Evolutionary conservation across 2,888 invertebrate species (phyloP).

Genomic region (Catonia carolina): DNA sequence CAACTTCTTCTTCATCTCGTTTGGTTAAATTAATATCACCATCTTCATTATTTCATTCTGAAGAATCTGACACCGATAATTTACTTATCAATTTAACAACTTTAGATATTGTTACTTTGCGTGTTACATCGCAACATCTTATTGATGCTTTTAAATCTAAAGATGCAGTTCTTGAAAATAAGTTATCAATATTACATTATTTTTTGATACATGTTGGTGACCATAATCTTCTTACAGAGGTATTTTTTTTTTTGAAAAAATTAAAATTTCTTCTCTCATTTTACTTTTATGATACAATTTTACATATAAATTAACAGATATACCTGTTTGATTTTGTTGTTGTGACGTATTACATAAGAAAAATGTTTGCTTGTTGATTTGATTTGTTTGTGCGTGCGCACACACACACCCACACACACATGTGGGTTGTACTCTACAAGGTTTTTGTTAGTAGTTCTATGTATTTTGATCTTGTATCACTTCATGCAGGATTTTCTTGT

Average conservation of each 20-base stretch:
- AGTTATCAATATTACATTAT: conserved; percentile 74
- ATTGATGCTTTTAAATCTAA: conserved; percentile 22
- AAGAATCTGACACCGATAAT: conserved; percentile 4
- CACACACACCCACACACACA: no score
- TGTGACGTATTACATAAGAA: no score
- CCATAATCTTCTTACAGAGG: conserved; percentile 65
- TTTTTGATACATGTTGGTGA: conserved; percentile 72
- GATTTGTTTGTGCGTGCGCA: no score
- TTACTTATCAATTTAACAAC: conserved; percentile 60
- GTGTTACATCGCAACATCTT: conserved; percentile 21
- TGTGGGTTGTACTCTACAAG: no score
- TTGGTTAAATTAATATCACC: conserved; percentile 4
- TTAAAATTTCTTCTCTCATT: no score
- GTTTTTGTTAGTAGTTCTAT: no score
- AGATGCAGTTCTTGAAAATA: conserved; percentile 45
- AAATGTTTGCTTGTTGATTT: no score
- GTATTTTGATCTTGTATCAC: no score
- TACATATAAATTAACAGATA: no score
- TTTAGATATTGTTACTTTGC: conserved; percentile 60
- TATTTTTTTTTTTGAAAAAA: conserved; percentile 42
- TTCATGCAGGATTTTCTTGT: no score
- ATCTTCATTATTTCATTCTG: not conserved
- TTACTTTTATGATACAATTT: no score
- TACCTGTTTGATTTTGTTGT: no score
- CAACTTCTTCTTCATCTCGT: conserved; percentile 3